phyloP scores from a whole-genome alignment of 2,797 vertebrate species.

The Naso thynnoides region DNA sequence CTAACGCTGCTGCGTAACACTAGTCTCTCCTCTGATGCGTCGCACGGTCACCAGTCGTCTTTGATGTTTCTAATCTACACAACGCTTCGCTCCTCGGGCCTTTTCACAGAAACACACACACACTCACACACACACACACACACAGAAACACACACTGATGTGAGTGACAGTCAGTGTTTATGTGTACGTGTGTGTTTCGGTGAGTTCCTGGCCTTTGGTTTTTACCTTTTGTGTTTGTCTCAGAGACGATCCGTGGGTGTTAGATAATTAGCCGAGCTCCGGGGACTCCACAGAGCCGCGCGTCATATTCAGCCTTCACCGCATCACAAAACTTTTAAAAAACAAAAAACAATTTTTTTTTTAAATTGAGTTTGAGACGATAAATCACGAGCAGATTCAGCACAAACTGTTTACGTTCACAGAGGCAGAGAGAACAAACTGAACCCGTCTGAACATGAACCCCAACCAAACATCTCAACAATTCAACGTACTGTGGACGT shows the following conservation, averaged over 20 bases:
- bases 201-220: slow-evolving; percentile 36
- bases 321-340: neutral
- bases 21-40: slow-evolving; percentile 36
- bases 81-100: slow-evolving; percentile 47
- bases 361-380: neutral
- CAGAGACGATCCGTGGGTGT: slow-evolving; percentile 28
- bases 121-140: no score
- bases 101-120: slow-evolving; percentile 57
- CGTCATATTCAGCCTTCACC: slow-evolving; percentile 26
- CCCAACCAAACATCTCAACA: no score
- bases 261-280: slow-evolving; percentile 14
- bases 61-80: slow-evolving; percentile 66
- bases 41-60: slow-evolving; percentile 38
- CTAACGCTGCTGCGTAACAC: neutral
- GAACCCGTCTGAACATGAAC: no score
- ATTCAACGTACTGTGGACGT: no score
- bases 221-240: slow-evolving; percentile 33
- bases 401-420: no score
- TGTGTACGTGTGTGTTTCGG: neutral
- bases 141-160: slow-evolving; percentile 44
- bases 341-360: neutral
- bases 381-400: neutral
- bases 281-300: slow-evolving; percentile 3
- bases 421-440: no score
- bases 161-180: slow-evolving; percentile 36